A percentile compares a stretch with the other conserved stretches of the same genome.
These are phyloP conservation scores for Oscheius sp. DNA, from an alignment of 2,888 invertebrate genomes.

Conservation along the genomic window DNA sequence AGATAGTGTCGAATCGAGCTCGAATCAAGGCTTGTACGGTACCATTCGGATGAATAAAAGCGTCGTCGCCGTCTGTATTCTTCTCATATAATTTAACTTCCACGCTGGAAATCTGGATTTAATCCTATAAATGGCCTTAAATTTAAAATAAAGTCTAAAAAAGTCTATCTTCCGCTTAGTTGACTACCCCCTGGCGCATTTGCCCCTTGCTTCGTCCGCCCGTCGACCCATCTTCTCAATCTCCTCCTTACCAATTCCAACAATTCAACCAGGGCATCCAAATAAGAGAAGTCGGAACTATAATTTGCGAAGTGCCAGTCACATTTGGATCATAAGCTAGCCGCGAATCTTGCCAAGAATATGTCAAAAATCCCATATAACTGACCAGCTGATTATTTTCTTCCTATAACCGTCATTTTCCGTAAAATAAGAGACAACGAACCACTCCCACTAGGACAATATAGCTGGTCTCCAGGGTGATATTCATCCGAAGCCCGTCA, in stretches of 20 bases:
- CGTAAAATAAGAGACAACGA: neutral
- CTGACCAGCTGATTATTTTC: neutral
- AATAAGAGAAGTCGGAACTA: neutral
- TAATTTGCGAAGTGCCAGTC: neutral
- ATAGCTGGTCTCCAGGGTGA: neutral
- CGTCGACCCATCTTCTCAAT: neutral
- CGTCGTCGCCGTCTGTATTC: neutral
- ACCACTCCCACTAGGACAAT: neutral
- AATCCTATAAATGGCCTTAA: too few species aligned
- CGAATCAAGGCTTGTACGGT: neutral
- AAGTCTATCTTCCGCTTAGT: too few species aligned
- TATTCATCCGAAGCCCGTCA: neutral
- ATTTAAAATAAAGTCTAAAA: too few species aligned
- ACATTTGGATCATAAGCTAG: neutral
- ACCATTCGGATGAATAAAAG: neutral
- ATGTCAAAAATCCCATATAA: neutral
- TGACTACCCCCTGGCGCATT: too few species aligned
- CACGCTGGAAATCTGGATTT: neutral
- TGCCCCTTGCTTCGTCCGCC: too few species aligned
- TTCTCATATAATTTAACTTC: neutral
- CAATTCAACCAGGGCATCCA: neutral
- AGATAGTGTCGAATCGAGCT: neutral
- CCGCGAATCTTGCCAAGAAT: neutral
- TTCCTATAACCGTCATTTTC: neutral
- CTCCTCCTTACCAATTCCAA: neutral